Base-by-base conservation (phyloP, 2,797 vertebrate genomes). In the Dromococcyx pavoninus region DNA sequence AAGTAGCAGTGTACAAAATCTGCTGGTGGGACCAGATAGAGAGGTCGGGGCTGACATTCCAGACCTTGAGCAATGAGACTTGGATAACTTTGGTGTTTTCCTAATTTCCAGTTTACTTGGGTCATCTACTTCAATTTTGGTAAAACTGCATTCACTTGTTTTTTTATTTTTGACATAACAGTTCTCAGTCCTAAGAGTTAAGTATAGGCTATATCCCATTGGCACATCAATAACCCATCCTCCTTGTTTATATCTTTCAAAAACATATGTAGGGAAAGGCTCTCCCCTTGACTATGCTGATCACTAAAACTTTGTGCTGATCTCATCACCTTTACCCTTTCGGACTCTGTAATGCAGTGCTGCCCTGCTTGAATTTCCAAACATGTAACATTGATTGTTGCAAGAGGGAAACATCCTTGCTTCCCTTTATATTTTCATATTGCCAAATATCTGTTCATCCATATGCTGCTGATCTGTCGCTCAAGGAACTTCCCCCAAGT, bases 191-290 rank as follows among this genome's bases (percentile, higher is more conserved):
- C 17, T 81, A 39, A 7, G 4, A 25, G 51, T n/a, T n/a, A 78
- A 54, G 11, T 53, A 11, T 10, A 43, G 50, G 18, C 4, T 74
- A 0, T 87, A n/a, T n/a, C n/a, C 83, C 76, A 35, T 35, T 19
- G 22, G 24, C 37, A 46, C 37, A 11, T 66, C 35, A 64, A 51
- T 44, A 28, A 18, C 10, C 4, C 5, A 10, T 84, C 18, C 13
- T 81, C 32, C 41, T 67, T 57, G 41, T 24, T 62, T n/a, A 2
- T n/a, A n/a, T 23, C 9, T 83, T 91, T 44, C 13, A 71, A 69
- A 86, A 76, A 56, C 6, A 0, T 4, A 1, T 8, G 1, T 14
- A 17, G 43, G n/a, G 11, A 39, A n/a, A 17, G 11, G 10, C 10
- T 71, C 4, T 57, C 11, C 8, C 7, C 17, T 30, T 82, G 21